Base-by-base conservation (phyloP, 2,888 invertebrate genomes). In the Chrysolina americana region DNA sequence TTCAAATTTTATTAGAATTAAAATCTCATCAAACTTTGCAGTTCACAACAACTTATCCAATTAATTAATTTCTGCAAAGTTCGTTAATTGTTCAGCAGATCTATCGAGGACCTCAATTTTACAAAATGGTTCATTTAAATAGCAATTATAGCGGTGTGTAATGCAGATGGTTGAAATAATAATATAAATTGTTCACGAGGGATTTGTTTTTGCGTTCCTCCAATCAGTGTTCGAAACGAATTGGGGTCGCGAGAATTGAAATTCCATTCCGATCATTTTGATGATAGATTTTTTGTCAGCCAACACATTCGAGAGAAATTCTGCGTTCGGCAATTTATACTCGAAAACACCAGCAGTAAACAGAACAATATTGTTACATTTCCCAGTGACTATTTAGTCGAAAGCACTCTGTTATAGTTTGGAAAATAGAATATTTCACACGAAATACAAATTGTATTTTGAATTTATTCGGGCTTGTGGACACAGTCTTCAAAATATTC, bases 101-200 rank as follows among this genome's bases (percentile, higher is more conserved):
- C 59, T 36, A 28, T n/a, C n/a, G 10, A 59, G 59, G 36, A 59
- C 59, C 59, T n/a, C 15, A 15, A 59, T 59, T 59, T 28, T 28
- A 59, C 36, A 3, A 8, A 28, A 59, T 36, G 59, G 28, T 36
- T 11, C 59, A 59, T 59, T 59, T 59, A 59, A 36, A 59, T 28
- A 59, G 59, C 59, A 59, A 59, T 59, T 59, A 59, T 36, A 36
- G 17, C n/a, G 36, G 59, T 59, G 36, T n/a, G 28, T 59, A 28
- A 59, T 59, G 59, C 59, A 59, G 23, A 28, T n/a, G 59, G 28
- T 59, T 23, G 59, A 59, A 59, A 59, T 59, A 59, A 59, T 59
- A 59, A 59, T 36, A 28, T 36, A 28, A 59, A 59, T 59, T 59
- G 59, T 59, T 59, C 1, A 36, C 59, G 59, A 59, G 59, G 59